These are phyloP conservation scores for Patiria miniata DNA, from an alignment of 35 echinoderm and acorn worm genomes.

Conservation along the genomic window DNA sequence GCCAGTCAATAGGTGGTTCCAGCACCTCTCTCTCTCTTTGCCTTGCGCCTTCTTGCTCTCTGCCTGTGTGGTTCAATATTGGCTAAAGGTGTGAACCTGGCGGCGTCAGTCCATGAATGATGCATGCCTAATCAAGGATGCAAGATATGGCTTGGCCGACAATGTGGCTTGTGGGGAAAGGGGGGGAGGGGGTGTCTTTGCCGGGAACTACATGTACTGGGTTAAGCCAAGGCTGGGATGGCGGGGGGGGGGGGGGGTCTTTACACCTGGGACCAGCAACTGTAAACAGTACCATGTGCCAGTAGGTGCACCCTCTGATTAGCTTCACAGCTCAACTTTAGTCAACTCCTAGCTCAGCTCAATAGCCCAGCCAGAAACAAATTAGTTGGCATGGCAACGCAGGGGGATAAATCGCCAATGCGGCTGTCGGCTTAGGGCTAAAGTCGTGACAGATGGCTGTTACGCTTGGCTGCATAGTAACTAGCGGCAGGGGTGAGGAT, in stretches of 20 bases:
- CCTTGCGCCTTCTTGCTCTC: not conserved
- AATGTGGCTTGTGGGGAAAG: too few species aligned
- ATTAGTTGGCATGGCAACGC: constrained; percentile 40
- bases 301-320: not conserved
- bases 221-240: too few species aligned
- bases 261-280: not conserved
- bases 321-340: constrained; percentile 7
- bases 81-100: not conserved
- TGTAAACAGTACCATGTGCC: constrained; percentile 23
- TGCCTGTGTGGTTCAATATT: not conserved
- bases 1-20: not conserved
- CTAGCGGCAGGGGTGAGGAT: not conserved
- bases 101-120: constrained; percentile 7
- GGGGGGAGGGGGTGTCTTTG: too few species aligned
- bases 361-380: constrained; percentile 39
- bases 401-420: constrained; percentile 6
- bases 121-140: not conserved
- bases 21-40: too few species aligned
- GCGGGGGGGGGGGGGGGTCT: not conserved
- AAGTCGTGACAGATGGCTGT: constrained; percentile 26
- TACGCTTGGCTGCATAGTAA: constrained; percentile 2
- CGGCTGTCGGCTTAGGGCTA: constrained; percentile 2
- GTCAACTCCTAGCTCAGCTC: not conserved
- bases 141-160: too few species aligned
- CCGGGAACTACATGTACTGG: too few species aligned